Evolutionary conservation across 2,888 invertebrate genomes (phyloP).

Genomic region (Eristalis tenax): DNA sequence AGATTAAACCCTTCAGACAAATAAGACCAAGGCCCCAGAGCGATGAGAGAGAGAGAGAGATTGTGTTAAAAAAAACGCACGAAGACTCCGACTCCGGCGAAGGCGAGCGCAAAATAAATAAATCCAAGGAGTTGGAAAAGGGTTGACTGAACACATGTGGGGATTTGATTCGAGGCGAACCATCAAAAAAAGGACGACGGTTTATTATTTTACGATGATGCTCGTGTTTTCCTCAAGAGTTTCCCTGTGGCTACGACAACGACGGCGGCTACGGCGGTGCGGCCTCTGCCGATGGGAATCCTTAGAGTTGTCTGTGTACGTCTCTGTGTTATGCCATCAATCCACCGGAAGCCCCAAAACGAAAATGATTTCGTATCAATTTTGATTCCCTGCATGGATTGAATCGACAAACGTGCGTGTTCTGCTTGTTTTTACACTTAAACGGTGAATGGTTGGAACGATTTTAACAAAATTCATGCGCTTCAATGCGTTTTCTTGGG

Average conservation of each 20-base stretch:
- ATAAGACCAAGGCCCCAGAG: conserved; percentile 6
- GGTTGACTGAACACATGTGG: conserved; percentile 27
- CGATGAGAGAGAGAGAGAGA: background rate
- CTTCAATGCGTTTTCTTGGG: too few species aligned
- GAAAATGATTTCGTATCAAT: conserved; percentile 52
- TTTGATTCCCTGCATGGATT: conserved; percentile 54
- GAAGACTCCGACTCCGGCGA: background rate
- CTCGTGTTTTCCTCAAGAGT: conserved; percentile 44
- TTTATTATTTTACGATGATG: conserved; percentile 61
- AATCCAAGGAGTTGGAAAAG: conserved; percentile 6
- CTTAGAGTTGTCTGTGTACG: background rate
- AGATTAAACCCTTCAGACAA: conserved; percentile 65
- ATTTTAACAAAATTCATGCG: conserved; percentile 48
- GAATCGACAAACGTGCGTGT: conserved; percentile 47
- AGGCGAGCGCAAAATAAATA: conserved; percentile 11
- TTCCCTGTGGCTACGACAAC: background rate
- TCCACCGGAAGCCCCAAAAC: conserved; percentile 10
- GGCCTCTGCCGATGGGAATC: background rate
- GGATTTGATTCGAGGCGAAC: conserved; percentile 3
- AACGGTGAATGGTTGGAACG: conserved; percentile 29
- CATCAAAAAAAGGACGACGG: conserved; percentile 35
- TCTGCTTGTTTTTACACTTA: conserved; percentile 44
- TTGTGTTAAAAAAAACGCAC: background rate
- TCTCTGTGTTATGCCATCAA: background rate
- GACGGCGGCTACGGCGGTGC: too few species aligned